phyloP scores from a whole-genome alignment of 2,797 vertebrate genomes.

The Channallabes apus region DNA sequence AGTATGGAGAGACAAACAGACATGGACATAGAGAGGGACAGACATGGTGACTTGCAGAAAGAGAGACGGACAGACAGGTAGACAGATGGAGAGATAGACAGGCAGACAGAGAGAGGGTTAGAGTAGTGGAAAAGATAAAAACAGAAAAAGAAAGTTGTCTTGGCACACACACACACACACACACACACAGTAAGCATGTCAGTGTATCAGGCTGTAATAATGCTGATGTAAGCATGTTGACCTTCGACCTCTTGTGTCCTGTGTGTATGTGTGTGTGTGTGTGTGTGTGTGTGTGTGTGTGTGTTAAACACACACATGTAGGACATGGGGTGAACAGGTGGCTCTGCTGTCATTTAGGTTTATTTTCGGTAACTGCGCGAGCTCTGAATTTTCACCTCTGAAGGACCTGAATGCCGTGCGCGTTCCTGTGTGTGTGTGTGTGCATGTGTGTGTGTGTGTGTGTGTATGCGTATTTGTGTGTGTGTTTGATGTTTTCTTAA shows the following conservation, averaged over 20 bases:
- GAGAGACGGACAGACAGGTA: too few species aligned
- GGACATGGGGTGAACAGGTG: not conserved
- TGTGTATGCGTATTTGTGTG: conserved; percentile 55
- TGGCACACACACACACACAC: conserved; percentile 2
- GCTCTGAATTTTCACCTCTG: conserved; percentile 39
- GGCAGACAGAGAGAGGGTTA: not conserved
- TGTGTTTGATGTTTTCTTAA: not conserved
- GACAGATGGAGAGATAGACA: too few species aligned
- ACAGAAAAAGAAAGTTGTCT: not conserved
- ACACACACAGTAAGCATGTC: conserved; percentile 1
- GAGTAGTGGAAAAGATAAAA: conserved; percentile 40
- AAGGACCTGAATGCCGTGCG: conserved; percentile 26
- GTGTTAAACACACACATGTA: too few species aligned
- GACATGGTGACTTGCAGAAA: too few species aligned
- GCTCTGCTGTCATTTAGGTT: conserved; percentile 3
- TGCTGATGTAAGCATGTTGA: conserved; percentile 34
- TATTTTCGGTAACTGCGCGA: conserved; percentile 44
- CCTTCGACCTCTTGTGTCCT: not conserved
- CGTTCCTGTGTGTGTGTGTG: conserved; percentile 4
- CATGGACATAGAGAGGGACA: not conserved
- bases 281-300: conserved; percentile 26
- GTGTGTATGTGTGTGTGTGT: conserved; percentile 24
- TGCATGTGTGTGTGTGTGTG: conserved; percentile 9
- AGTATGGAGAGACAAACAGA: not conserved
- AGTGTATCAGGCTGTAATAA: not conserved